Evolutionary conservation across 2,113 vertebrate genomes (phyloP), one percentile per base, ranked within the genome.

Genomic region (Sinocyclocheilus grahami): DNA sequence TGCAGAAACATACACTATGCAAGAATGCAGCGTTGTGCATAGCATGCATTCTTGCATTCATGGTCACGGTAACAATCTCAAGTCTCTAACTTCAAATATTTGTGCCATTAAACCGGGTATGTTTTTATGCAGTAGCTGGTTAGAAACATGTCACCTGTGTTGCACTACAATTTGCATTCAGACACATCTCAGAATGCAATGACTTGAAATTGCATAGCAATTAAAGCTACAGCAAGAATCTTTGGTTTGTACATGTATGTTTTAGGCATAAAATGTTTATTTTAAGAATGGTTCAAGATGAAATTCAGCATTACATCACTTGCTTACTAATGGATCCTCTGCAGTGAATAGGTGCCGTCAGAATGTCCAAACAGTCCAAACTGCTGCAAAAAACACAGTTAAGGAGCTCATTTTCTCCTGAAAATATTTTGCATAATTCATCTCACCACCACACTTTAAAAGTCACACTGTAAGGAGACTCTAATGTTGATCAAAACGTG

Each of bases 401-500:
- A 37, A 30, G 5, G 13, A 30, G 5, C 27, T 67, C 12, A 42
- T 48, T 46, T n/a, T n/a, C 42, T 75, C 39, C 11, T 14, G 72
- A n/a, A 55, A 30, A 24, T 33, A 20, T 10, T 33, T 30, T 55
- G 16, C 51, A 20, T 55, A 1, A 4, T 55, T 78, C 30, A 33
- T 55, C 33, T 55, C 48, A 55, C 22, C 30, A 27, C 27, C 27
- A 33, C 24, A 55, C 76, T 55, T 78, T 33, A 58, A 58, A 79
- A 6, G 55, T 62, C 53, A 60, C 20, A 39, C 20, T 42, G 55
- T 24, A 39, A 0, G 5, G 11, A 27, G 24, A 51, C n/a, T 22
- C 42, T 67, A 48, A 20, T 48, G 37, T 67, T 46, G 62, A 30
- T 51, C n/a, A 33, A 83, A 81, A 86, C 79, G 78, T 27, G 82